These are phyloP conservation scores for Lipophrys pholis DNA, from an alignment of 2,113 vertebrate species.

Conservation along the genomic window DNA sequence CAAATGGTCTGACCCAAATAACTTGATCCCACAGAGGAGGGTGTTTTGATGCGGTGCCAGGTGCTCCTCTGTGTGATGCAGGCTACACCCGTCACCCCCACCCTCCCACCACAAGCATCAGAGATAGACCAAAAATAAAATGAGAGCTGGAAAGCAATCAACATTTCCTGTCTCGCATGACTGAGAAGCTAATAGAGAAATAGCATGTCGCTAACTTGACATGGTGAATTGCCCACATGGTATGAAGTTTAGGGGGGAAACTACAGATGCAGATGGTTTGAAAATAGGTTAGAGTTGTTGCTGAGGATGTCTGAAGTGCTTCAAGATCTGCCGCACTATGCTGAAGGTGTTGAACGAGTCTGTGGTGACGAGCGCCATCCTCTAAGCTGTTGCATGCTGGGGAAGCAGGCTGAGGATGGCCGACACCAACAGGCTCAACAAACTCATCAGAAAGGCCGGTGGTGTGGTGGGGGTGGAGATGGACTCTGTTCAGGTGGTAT, in stretches of 20 bases:
- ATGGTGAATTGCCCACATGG: constrained; percentile 8
- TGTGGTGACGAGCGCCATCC: too few species aligned
- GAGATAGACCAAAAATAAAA: constrained; percentile 72
- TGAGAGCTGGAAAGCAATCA: constrained; percentile 49
- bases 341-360: too few species aligned
- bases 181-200: constrained; percentile 16
- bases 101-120: constrained; percentile 21
- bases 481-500: too few species aligned
- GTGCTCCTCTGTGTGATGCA: constrained; percentile 27
- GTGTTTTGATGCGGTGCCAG: constrained; percentile 49
- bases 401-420: too few species aligned
- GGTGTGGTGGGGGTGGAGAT: too few species aligned
- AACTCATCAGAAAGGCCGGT: too few species aligned
- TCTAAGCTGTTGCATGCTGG: too few species aligned
- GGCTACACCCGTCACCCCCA: constrained; percentile 69
- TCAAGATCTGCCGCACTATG: too few species aligned
- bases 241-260: constrained; percentile 19
- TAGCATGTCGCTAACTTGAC: constrained; percentile 26
- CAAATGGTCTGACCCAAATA: constrained; percentile 56
- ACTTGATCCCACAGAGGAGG: constrained; percentile 38
- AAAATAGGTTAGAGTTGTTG: background rate
- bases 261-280: background rate
- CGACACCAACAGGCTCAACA: too few species aligned
- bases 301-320: too few species aligned
- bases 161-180: constrained; percentile 37